Percentiles rank a stretch among this genome's conserved stretches.
Evolutionary conservation across 2,113 vertebrate genomes (phyloP).

Genomic region (Pygoscelis antarcticus): DNA sequence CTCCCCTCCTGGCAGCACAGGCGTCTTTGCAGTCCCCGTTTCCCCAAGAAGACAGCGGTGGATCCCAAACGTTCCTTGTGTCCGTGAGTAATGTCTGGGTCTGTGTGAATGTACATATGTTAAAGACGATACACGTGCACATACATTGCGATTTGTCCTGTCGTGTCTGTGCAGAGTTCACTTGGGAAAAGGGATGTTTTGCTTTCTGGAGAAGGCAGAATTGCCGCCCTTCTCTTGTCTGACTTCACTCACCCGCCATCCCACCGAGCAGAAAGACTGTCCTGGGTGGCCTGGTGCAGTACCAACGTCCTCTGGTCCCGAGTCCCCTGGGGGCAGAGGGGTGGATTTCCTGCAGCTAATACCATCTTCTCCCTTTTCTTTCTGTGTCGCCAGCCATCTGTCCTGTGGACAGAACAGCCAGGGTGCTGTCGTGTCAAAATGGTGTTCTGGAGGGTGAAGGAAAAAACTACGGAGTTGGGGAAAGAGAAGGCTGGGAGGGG

Average conservation of each 20-base stretch:
- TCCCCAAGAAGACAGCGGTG: background rate
- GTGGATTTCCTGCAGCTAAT: background rate
- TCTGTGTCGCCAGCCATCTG: fast-evolving
- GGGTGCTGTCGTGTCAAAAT: fast-evolving
- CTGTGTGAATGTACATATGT: fast-evolving
- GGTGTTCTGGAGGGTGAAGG: background rate
- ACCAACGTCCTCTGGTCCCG: background rate
- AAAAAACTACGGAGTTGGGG: fast-evolving
- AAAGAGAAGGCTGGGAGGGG: background rate
- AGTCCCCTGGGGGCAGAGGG: background rate
- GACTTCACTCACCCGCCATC: background rate
- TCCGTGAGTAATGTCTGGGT: background rate
- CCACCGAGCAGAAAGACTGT: background rate
- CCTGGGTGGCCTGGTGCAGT: background rate
- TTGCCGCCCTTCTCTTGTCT: background rate
- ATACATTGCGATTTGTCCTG: fast-evolving
- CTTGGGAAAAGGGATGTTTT: background rate
- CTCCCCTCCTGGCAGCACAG: background rate
- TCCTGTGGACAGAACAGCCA: background rate
- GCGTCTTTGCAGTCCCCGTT: too few relatives aligned
- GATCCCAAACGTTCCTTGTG: background rate
- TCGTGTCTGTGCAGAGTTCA: background rate
- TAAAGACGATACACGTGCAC: fast-evolving
- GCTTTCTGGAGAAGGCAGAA: background rate
- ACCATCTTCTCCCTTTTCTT: background rate